Evolutionary conservation across 2,113 vertebrate genomes (phyloP).

Genomic region (Felis chaus): DNA sequence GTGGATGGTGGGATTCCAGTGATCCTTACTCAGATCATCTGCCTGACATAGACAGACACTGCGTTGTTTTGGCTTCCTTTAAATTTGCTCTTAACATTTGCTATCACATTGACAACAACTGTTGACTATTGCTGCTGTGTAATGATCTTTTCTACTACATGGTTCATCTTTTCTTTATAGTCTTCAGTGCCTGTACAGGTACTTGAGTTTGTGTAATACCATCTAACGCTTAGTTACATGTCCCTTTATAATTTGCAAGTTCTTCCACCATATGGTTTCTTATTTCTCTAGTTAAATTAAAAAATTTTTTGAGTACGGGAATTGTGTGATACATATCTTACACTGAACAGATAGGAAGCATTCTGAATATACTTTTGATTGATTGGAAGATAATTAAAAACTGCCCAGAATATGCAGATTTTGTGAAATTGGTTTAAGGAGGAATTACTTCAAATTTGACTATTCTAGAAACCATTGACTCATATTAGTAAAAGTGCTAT

Average conservation of each 20-base stretch:
- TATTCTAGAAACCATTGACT: neutral
- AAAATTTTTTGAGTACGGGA: neutral
- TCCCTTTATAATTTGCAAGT: neutral
- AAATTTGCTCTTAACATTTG: conserved; percentile 5
- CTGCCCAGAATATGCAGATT: neutral
- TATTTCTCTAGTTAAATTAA: neutral
- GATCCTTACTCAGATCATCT: neutral
- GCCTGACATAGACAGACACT: neutral
- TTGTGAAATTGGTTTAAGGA: neutral
- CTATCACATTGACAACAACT: neutral
- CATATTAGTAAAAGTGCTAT: neutral
- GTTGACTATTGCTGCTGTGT: neutral
- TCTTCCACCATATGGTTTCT: neutral
- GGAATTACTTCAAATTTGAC: neutral
- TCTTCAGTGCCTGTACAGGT: neutral
- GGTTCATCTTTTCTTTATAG: neutral
- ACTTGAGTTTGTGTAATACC: neutral
- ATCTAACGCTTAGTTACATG: neutral
- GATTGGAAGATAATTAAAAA: neutral
- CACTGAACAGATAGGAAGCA: neutral
- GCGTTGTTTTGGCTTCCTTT: neutral
- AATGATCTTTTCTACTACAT: neutral
- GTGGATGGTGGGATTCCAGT: neutral
- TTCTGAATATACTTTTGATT: neutral
- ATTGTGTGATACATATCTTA: neutral